These are phyloP conservation scores for Atrina japonica DNA, from an alignment of 2,888 invertebrate species.

Conservation along the genomic window DNA sequence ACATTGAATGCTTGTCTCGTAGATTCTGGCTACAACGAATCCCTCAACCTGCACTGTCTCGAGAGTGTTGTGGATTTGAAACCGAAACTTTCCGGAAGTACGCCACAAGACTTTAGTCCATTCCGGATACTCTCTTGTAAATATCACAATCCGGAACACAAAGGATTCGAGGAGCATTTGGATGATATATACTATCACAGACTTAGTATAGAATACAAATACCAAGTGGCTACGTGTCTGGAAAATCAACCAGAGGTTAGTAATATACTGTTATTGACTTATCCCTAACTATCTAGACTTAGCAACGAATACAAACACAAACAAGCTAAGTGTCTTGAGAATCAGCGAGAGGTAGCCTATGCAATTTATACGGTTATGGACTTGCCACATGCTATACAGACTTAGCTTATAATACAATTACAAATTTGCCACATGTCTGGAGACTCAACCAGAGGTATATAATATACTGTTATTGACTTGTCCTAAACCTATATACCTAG, in stretches of 20 bases:
- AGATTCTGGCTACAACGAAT: slow-evolving; percentile 60
- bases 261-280: too few relatives aligned
- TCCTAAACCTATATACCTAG: too few relatives aligned
- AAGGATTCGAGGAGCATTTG: slow-evolving; percentile 63
- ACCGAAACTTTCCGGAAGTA: slow-evolving; percentile 22
- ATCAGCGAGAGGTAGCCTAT: background rate
- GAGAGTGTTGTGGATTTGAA: slow-evolving; percentile 57
- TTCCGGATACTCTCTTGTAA: slow-evolving; percentile 21
- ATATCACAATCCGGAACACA: slow-evolving; percentile 46
- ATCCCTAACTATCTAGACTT: too few relatives aligned
- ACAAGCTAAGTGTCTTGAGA: background rate
- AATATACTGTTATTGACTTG: too few relatives aligned
- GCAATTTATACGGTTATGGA: too few relatives aligned
- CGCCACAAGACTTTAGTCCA: slow-evolving; percentile 8
- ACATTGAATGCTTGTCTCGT: slow-evolving; percentile 41
- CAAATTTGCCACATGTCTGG: too few relatives aligned
- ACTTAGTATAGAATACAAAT: slow-evolving; percentile 62
- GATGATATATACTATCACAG: slow-evolving; percentile 65
- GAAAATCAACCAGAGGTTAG: slow-evolving; percentile 65
- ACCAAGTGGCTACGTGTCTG: slow-evolving; percentile 58
- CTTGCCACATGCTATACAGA: too few relatives aligned
- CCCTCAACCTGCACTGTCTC: slow-evolving; percentile 53
- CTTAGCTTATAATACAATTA: too few relatives aligned
- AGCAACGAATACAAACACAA: background rate
- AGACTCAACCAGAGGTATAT: too few relatives aligned